phyloP scores from a whole-genome alignment of 2,888 invertebrate genomes.

The Stegana nigrithorax region DNA sequence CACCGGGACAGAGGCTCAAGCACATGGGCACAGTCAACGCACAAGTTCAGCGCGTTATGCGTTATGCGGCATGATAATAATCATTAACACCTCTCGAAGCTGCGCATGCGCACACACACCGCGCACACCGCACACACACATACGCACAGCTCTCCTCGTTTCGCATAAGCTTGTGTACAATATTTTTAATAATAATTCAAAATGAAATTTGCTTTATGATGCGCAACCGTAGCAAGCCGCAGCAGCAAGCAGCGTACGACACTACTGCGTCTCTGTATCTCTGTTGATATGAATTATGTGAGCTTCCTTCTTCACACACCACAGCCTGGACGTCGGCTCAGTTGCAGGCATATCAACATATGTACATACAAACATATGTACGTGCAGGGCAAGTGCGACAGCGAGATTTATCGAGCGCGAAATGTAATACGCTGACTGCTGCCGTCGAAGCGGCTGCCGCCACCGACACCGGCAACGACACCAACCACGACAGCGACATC shows the following conservation, averaged over 20 bases:
- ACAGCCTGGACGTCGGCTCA: neutral
- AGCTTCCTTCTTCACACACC: too few relatives aligned
- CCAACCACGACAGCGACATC: too few relatives aligned
- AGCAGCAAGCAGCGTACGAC: slow-evolving; percentile 39
- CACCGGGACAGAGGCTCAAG: too few relatives aligned
- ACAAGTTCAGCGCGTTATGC: neutral
- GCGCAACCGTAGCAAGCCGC: slow-evolving; percentile 61
- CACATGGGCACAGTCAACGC: neutral
- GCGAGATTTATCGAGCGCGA: slow-evolving; percentile 67
- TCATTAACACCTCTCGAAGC: slow-evolving; percentile 61
- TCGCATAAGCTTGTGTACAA: too few relatives aligned
- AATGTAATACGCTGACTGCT: slow-evolving; percentile 67
- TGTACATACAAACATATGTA: slow-evolving; percentile 33
- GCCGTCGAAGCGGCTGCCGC: slow-evolving; percentile 40
- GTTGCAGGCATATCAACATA: slow-evolving; percentile 26
- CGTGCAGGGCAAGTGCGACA: slow-evolving; percentile 32
- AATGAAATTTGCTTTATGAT: slow-evolving; percentile 69
- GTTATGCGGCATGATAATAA: slow-evolving; percentile 43
- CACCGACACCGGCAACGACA: too few relatives aligned
- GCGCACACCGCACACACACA: slow-evolving; percentile 17
- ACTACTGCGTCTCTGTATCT: slow-evolving; percentile 50
- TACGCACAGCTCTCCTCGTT: slow-evolving; percentile 14
- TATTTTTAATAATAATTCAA: slow-evolving; percentile 67
- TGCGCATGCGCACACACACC: slow-evolving; percentile 43
- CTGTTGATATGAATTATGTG: slow-evolving; percentile 62